Percentiles rank a stretch among this genome's conserved stretches.
Evolutionary conservation across 2,113 vertebrate species (phyloP).

Genomic region (Chunga burmeisteri): DNA sequence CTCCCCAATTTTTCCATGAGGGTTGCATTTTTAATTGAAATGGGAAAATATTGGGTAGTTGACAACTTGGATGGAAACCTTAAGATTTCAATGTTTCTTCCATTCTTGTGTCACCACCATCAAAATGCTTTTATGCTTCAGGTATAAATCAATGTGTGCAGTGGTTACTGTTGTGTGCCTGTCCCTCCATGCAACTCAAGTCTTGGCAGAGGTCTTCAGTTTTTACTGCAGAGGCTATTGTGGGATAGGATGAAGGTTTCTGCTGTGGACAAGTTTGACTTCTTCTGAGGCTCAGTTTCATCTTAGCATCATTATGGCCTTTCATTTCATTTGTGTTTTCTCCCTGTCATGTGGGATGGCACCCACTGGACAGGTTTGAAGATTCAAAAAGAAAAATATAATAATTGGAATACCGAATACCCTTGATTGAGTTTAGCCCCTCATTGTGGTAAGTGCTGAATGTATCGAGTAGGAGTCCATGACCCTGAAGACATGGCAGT

Average conservation of each 20-base stretch:
- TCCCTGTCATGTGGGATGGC: neutral
- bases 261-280: neutral
- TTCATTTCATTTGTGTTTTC: neutral
- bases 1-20: fast-evolving
- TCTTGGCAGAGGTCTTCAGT: neutral
- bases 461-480: neutral
- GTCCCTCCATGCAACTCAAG: neutral
- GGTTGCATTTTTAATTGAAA: neutral
- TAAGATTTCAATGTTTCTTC: neutral
- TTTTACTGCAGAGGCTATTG: neutral
- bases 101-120: neutral
- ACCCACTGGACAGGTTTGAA: neutral
- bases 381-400: neutral
- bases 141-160: neutral
- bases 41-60: neutral
- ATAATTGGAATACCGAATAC: neutral
- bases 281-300: neutral
- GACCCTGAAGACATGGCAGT: neutral
- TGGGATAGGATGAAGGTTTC: neutral
- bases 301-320: neutral
- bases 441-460: neutral
- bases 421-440: neutral
- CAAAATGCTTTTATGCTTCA: neutral
- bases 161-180: neutral
- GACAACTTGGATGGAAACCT: neutral